Conservation (phyloP, 2,797 vertebrate genomes). For the Glyptemys insculpta region DNA sequence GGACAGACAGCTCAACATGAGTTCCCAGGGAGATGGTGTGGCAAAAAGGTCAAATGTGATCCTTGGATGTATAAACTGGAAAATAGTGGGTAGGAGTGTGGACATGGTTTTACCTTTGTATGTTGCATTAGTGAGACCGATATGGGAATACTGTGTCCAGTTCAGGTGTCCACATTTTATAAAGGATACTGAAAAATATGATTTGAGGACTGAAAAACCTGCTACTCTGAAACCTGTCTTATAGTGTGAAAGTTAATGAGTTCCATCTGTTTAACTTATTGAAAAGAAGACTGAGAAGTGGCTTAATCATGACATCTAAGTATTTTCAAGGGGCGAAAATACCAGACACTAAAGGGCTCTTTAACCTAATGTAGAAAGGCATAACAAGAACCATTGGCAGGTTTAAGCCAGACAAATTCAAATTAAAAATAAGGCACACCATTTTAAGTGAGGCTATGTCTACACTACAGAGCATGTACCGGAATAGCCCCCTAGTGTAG, state of each 20-base stretch:
- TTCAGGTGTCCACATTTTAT: slow-evolving; percentile 26
- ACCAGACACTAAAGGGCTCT: not conserved
- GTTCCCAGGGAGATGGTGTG: not conserved
- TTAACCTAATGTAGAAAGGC: not conserved
- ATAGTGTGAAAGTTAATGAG: not conserved
- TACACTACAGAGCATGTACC: too few relatives aligned
- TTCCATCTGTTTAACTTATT: not conserved
- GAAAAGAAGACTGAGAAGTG: not conserved
- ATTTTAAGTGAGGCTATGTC: too few relatives aligned
- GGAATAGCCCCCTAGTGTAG: too few relatives aligned
- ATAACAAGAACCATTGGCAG: not conserved
- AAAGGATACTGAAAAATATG: slow-evolving; percentile 3
- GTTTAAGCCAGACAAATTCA: not conserved
- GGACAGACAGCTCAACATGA: not conserved
- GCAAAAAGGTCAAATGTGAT: not conserved
- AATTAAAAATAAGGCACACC: accelerated
- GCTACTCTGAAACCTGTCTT: not conserved
- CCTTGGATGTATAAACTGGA: not conserved
- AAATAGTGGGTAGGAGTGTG: not conserved
- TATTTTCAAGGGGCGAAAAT: not conserved
- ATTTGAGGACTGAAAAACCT: not conserved
- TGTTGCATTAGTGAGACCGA: not conserved
- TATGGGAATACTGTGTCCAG: slow-evolving; percentile 4
- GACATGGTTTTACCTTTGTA: slow-evolving; percentile 18
- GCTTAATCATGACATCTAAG: not conserved